phyloP scores from a whole-genome alignment of 2,888 invertebrate species.

The Agonopterix alstromeriana region DNA sequence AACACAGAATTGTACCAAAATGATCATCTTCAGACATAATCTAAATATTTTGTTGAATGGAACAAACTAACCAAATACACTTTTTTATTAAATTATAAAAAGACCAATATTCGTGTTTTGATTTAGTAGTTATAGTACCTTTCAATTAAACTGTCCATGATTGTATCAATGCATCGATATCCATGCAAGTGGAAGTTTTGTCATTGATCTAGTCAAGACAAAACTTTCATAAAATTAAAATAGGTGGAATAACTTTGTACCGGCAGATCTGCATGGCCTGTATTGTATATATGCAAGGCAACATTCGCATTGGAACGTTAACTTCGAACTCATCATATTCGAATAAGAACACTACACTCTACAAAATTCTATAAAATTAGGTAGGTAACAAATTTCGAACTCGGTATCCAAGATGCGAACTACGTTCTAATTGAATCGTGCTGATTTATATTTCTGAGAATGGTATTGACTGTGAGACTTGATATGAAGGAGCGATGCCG shows the following conservation, averaged over 20 bases:
- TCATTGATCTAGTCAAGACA: constrained; percentile 8
- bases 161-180: too few relatives aligned
- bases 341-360: constrained; percentile 64
- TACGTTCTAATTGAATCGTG: constrained; percentile 1
- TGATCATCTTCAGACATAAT: too few relatives aligned
- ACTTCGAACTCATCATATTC: constrained; percentile 18
- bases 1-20: too few relatives aligned
- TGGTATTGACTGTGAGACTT: constrained; percentile 66
- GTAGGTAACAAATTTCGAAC: neutral
- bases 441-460: constrained; percentile 5
- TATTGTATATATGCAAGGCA: constrained; percentile 67
- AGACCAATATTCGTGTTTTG: constrained; percentile 67
- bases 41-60: constrained; percentile 19
- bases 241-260: too few relatives aligned
- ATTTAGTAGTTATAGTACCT: constrained; percentile 73
- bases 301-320: constrained; percentile 40
- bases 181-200: constrained; percentile 6
- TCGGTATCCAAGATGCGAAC: constrained; percentile 3
- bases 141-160: constrained; percentile 14
- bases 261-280: constrained; percentile 50
- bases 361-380: constrained; percentile 14
- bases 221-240: constrained; percentile 16
- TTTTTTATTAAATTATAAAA: constrained; percentile 72
- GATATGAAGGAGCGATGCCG: constrained; percentile 67
- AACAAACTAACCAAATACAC: constrained; percentile 61